These are phyloP conservation scores for Rutilus rutilus DNA, from an alignment of 2,113 vertebrate genomes.

Conservation along the genomic window DNA sequence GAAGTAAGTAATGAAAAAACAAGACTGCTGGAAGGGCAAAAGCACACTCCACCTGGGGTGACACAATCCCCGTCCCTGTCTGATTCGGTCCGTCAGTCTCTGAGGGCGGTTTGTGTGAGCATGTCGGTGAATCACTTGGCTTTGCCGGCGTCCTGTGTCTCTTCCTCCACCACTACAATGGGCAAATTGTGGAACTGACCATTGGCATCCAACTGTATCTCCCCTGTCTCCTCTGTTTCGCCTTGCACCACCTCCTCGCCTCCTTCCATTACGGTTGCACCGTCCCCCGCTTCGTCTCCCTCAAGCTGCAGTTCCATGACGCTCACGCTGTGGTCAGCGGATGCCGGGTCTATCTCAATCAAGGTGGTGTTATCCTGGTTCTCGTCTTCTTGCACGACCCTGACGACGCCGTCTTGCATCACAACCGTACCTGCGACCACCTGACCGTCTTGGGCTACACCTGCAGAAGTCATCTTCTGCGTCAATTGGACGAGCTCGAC, in stretches of 20 bases:
- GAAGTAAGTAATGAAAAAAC: constrained; percentile 40
- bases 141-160: constrained; percentile 73
- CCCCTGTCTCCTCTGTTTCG: constrained; percentile 67
- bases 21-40: constrained; percentile 32
- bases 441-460: constrained; percentile 54
- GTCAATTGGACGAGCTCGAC: constrained; percentile 90
- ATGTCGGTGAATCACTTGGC: constrained; percentile 62
- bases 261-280: not conserved
- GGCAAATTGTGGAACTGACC: constrained; percentile 86
- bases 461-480: constrained; percentile 74
- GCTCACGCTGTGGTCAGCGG: constrained; percentile 67
- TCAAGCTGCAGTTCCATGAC: constrained; percentile 76
- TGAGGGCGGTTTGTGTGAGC: not conserved
- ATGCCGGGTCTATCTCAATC: constrained; percentile 89
- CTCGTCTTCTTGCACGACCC: constrained; percentile 64
- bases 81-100: constrained; percentile 17
- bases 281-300: constrained; percentile 41
- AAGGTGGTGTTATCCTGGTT: constrained; percentile 72
- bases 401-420: constrained; percentile 49
- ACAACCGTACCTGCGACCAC: constrained; percentile 59
- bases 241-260: constrained; percentile 73
- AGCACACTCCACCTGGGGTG: constrained; percentile 3
- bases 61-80: constrained; percentile 52
- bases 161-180: constrained; percentile 77
- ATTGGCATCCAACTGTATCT: constrained; percentile 77